Conservation (phyloP, 2,888 invertebrate genomes). For the Apamea epomidion region DNA sequence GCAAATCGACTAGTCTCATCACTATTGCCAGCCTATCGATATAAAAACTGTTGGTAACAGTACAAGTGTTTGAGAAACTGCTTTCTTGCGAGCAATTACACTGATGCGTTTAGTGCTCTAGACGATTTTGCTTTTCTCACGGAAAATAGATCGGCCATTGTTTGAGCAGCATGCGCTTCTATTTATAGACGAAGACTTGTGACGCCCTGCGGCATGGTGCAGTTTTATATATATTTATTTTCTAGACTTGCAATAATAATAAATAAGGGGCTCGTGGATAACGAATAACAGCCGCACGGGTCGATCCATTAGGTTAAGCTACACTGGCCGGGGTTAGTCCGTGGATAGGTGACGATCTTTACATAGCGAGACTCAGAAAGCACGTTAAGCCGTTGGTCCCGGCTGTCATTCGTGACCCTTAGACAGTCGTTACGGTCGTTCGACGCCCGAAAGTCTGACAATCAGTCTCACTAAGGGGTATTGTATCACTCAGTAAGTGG, state of each 20-base stretch:
- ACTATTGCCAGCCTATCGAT: conserved; percentile 17
- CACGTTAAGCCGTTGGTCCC: too few species aligned
- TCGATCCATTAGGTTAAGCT: too few species aligned
- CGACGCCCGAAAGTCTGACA: too few species aligned
- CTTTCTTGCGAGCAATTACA: conserved; percentile 14
- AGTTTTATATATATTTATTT: not conserved
- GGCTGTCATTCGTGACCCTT: too few species aligned
- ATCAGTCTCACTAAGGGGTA: too few species aligned
- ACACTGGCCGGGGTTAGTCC: too few species aligned
- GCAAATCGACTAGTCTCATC: conserved; percentile 8
- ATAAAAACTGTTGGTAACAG: conserved; percentile 21
- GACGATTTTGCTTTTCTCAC: conserved; percentile 47
- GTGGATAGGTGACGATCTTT: too few species aligned
- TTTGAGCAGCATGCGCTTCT: conserved; percentile 47
- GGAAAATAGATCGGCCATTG: conserved; percentile 46
- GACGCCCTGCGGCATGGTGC: not conserved
- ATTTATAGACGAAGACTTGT: conserved; percentile 41
- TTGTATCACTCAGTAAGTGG: too few species aligned
- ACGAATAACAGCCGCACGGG: too few species aligned
- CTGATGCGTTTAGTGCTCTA: conserved; percentile 14
- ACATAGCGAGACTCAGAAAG: too few species aligned
- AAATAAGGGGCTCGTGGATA: not conserved
- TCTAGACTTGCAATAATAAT: not conserved
- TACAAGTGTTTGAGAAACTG: conserved; percentile 39
- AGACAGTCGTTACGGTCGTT: too few species aligned